A percentile compares a stretch with the other conserved stretches of the same genome.
These are phyloP conservation scores for Orchestia grillus DNA, from an alignment of 1,140 invertebrate genomes.

Conservation along the genomic window DNA sequence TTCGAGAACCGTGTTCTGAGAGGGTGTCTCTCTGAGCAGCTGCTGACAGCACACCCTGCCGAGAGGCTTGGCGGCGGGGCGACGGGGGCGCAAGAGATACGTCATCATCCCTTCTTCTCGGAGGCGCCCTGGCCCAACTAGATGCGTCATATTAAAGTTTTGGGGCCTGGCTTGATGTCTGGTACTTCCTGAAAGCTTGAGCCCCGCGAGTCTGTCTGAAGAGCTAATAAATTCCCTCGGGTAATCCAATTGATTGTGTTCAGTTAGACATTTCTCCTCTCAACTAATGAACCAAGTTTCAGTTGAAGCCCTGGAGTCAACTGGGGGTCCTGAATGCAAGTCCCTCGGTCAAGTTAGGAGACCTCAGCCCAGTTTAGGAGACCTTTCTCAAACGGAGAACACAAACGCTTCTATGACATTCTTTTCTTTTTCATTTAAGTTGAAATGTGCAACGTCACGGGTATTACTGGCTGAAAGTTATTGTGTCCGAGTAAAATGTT, in stretches of 20 bases:
- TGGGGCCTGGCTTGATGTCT: neutral
- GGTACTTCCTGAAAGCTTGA: too few relatives aligned
- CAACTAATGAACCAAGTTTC: neutral
- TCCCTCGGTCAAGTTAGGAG: neutral
- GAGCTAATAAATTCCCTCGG: too few relatives aligned
- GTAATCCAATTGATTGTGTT: neutral
- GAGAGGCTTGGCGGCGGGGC: neutral
- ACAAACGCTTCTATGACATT: neutral
- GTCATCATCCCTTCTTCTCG: slow-evolving; percentile 25
- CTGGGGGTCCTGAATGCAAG: neutral
- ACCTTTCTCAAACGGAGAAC: neutral
- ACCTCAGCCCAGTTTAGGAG: neutral
- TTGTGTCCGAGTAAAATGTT: neutral
- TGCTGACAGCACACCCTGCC: neutral
- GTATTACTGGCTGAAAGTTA: neutral
- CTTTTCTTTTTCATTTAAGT: neutral
- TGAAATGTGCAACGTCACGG: neutral
- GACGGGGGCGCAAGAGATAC: neutral
- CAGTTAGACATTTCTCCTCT: neutral
- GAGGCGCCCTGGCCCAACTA: slow-evolving; percentile 31
- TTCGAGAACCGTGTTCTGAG: neutral
- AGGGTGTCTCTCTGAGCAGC: neutral
- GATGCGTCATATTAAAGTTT: neutral
- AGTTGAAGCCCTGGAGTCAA: neutral
- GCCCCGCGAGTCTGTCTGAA: too few relatives aligned